Evolutionary conservation across 2,797 vertebrate species (phyloP).

Genomic region (Buceros bicornis): DNA sequence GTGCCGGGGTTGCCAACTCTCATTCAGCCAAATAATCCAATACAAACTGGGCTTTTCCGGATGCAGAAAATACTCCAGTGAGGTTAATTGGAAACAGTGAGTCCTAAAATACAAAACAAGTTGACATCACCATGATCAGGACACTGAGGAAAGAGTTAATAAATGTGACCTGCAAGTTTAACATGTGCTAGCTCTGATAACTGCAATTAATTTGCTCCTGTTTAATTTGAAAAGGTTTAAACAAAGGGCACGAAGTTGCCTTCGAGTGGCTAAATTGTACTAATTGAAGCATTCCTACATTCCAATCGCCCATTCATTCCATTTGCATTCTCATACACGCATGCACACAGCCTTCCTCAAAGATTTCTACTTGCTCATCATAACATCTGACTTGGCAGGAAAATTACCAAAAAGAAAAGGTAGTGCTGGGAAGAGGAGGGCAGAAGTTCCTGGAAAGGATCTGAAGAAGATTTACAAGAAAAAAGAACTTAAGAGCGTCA

Average conservation of each 20-base stretch:
- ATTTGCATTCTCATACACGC: neutral
- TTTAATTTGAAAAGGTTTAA: neutral
- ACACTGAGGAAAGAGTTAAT: neutral
- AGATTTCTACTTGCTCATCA: neutral
- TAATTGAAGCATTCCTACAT: neutral
- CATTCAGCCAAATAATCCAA: neutral
- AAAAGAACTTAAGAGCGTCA: neutral
- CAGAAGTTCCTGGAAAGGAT: neutral
- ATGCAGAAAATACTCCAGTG: neutral
- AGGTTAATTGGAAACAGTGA: neutral
- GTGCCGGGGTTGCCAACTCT: neutral
- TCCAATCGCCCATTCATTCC: neutral
- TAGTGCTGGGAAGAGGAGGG: neutral
- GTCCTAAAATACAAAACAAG: neutral
- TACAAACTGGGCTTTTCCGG: neutral
- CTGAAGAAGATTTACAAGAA: neutral
- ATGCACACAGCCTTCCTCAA: neutral
- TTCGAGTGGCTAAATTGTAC: neutral
- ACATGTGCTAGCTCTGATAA: neutral
- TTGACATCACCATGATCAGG: neutral
- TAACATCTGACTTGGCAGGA: neutral
- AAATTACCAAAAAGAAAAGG: neutral
- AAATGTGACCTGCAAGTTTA: neutral
- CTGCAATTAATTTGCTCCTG: neutral
- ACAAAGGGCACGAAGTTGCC: neutral